A percentile compares a stretch with the other conserved stretches of the same genome.
Evolutionary conservation across 1,140 invertebrate genomes (phyloP).

Genomic region (Melitaea cinxia): DNA sequence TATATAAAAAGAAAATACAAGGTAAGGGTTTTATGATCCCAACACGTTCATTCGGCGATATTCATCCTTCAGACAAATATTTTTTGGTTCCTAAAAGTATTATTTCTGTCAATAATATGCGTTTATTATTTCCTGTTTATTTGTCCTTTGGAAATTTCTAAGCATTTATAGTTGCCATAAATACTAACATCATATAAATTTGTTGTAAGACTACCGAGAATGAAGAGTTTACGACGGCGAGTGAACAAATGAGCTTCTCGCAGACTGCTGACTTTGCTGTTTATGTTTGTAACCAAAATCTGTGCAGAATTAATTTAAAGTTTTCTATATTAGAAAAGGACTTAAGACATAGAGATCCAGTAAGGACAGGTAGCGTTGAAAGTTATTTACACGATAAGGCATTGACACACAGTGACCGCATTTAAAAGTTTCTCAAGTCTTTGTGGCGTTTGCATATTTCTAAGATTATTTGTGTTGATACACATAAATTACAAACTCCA

Average conservation of each 20-base stretch:
- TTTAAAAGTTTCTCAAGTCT: constrained; percentile 18
- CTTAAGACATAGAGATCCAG: too few species aligned
- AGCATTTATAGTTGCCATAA: background rate
- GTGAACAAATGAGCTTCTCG: constrained; percentile 19
- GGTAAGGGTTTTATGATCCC: too few species aligned
- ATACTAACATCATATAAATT: constrained; percentile 10
- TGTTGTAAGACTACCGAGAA: constrained; percentile 25
- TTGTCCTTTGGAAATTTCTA: background rate
- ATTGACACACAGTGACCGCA: constrained; percentile 9
- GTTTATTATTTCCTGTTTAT: background rate
- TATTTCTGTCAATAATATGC: background rate
- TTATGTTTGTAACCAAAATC: constrained; percentile 30
- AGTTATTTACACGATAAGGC: too few species aligned
- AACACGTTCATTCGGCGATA: too few species aligned
- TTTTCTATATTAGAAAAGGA: too few species aligned
- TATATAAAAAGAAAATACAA: too few species aligned
- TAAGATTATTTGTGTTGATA: constrained; percentile 31
- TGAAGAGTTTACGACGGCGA: constrained; percentile 20
- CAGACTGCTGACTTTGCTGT: constrained; percentile 16
- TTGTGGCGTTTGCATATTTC: constrained; percentile 11
- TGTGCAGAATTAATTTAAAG: constrained; percentile 20
- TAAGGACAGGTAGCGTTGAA: too few species aligned
- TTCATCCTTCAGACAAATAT: too few species aligned
- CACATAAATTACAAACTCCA: constrained; percentile 23
- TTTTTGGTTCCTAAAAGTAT: too few species aligned